Conservation (phyloP, 1,140 invertebrate species). For the Zaprionus capensis region DNA sequence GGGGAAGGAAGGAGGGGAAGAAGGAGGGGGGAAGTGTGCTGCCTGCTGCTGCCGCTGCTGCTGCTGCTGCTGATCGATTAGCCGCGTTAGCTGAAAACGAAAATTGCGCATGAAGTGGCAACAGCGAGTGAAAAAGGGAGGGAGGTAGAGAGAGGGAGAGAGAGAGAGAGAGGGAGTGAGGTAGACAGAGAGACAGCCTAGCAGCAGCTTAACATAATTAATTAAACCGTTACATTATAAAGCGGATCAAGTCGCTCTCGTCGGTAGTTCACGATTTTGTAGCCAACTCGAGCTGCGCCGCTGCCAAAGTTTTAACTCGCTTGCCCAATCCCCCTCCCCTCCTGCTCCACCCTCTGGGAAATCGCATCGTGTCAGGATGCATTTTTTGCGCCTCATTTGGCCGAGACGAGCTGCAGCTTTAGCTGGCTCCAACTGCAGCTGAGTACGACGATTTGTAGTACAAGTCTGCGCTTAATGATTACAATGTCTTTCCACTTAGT, state of each 20-base stretch:
- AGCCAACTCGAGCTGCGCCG: background rate
- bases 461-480: constrained; percentile 82
- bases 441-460: constrained; percentile 82
- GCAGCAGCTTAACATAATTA: constrained; percentile 78
- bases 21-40: background rate
- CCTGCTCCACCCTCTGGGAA: constrained; percentile 31
- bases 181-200: background rate
- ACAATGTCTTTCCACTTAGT: constrained; percentile 63
- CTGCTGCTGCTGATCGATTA: constrained; percentile 70
- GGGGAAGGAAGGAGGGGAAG: background rate
- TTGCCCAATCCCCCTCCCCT: too few relatives aligned
- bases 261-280: constrained; percentile 72
- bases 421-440: constrained; percentile 39
- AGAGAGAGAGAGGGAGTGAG: constrained; percentile 13
- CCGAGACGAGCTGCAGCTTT: constrained; percentile 31
- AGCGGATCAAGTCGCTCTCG: constrained; percentile 73
- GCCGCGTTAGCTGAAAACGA: constrained; percentile 73
- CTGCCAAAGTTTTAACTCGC: background rate
- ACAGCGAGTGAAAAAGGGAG: constrained; percentile 37
- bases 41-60: constrained; percentile 9
- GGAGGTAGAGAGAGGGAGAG: constrained; percentile 16
- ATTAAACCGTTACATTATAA: constrained; percentile 84
- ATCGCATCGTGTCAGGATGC: constrained; percentile 81
- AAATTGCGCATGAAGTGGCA: constrained; percentile 82
- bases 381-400: constrained; percentile 81